phyloP scores from a whole-genome alignment of 2,888 invertebrate species.

The Emmelina monodactyla region DNA sequence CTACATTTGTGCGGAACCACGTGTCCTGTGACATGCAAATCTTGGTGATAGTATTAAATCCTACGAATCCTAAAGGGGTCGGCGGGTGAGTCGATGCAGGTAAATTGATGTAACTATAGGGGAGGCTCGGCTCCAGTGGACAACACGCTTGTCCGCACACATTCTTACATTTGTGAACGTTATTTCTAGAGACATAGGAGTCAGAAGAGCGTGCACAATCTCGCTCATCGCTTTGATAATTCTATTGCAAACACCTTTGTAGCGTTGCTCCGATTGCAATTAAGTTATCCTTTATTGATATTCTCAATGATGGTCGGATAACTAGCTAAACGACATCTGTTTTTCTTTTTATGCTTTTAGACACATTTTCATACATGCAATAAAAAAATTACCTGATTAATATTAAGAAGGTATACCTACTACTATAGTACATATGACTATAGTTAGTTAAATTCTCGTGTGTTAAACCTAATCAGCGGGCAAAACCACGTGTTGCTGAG shows the following conservation, averaged over 20 bases:
- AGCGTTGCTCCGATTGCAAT: not conserved
- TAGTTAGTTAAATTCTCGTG: no score
- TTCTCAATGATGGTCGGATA: no score
- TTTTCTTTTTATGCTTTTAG: no score
- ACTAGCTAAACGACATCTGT: no score
- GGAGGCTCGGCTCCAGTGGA: conserved; percentile 27
- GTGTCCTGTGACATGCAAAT: conserved; percentile 62
- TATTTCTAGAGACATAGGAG: not conserved
- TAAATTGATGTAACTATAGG: conserved; percentile 50
- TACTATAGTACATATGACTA: no score
- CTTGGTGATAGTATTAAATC: conserved; percentile 61
- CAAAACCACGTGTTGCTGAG: no score
- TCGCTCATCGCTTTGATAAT: conserved; percentile 1
- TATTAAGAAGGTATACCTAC: no score
- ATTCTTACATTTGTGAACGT: not conserved
- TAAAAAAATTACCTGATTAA: no score
- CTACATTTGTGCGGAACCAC: conserved; percentile 13
- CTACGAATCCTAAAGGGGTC: no score
- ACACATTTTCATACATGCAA: no score
- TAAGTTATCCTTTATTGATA: no score
- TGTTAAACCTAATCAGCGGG: no score
- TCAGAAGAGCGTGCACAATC: not conserved
- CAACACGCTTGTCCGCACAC: not conserved
- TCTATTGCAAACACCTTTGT: not conserved
- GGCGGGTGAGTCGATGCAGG: conserved; percentile 35